A percentile compares a stretch with the other conserved stretches of the same genome.
These are phyloP conservation scores for Peribatodes rhomboidaria DNA, from an alignment of 2,888 invertebrate species.

Conservation along the genomic window DNA sequence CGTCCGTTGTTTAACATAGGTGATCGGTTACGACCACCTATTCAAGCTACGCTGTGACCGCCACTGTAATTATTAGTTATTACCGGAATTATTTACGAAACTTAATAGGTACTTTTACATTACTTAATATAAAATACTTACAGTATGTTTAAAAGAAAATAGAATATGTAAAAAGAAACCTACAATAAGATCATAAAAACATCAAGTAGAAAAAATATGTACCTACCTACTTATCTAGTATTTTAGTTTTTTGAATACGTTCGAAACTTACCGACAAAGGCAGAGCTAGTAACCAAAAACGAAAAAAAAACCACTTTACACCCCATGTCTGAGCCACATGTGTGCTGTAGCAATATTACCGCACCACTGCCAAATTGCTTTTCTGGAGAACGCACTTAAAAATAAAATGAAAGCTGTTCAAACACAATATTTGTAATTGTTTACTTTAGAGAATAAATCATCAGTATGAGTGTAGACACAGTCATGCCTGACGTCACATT, in stretches of 20 bases:
- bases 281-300: constrained; percentile 54
- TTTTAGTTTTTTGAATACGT: neutral
- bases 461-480: neutral
- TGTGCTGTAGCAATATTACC: neutral
- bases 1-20: too few relatives aligned
- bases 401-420: constrained; percentile 62
- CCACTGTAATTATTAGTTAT: too few relatives aligned
- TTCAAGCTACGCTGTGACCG: too few relatives aligned
- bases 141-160: too few relatives aligned
- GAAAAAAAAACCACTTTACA: constrained; percentile 44
- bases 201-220: too few relatives aligned
- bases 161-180: too few relatives aligned
- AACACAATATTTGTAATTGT: constrained; percentile 49
- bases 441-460: constrained; percentile 12
- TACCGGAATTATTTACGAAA: neutral
- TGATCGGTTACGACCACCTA: too few relatives aligned
- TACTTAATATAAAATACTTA: too few relatives aligned
- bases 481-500: neutral
- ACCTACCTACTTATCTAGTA: too few relatives aligned
- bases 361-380: constrained; percentile 18
- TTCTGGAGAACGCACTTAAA: constrained; percentile 12
- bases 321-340: constrained; percentile 18
- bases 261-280: constrained; percentile 59
- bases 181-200: too few relatives aligned
- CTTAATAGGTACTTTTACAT: too few relatives aligned